Conservation (phyloP, 1,140 invertebrate species). For the Parasteatoda tepidariorum region DNA sequence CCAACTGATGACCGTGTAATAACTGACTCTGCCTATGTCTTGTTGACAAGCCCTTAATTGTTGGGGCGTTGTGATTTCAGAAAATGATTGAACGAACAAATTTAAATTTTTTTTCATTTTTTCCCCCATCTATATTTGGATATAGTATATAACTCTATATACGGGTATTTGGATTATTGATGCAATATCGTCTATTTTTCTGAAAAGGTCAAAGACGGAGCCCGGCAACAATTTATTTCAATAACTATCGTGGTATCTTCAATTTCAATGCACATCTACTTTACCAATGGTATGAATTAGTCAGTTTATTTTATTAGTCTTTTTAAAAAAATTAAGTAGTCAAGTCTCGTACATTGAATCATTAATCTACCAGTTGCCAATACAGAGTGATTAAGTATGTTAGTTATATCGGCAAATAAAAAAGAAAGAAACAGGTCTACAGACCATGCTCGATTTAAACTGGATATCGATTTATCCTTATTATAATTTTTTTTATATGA, state of each 20-base stretch:
- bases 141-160: background rate
- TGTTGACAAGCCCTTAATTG: slow-evolving; percentile 58
- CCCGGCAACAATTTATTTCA: background rate
- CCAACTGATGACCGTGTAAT: slow-evolving; percentile 56
- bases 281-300: too few species aligned
- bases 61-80: slow-evolving; percentile 38
- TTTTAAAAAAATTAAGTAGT: too few species aligned
- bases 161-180: background rate
- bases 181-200: background rate
- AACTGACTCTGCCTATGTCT: slow-evolving; percentile 28
- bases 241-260: background rate
- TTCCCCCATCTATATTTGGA: background rate
- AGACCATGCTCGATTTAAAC: too few species aligned
- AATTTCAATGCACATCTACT: background rate
- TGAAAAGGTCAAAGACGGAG: background rate
- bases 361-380: too few species aligned
- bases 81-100: slow-evolving; percentile 49
- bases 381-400: too few species aligned
- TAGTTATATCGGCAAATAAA: too few species aligned
- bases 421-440: too few species aligned
- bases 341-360: too few species aligned
- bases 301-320: too few species aligned
- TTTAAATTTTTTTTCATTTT: slow-evolving; percentile 28
- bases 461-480: too few species aligned
- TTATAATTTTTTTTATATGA: too few species aligned